A percentile compares a stretch with the other conserved stretches of the same genome.
phyloP scores from a whole-genome alignment of 1,140 invertebrate genomes.

The Cherax quadricarinatus region DNA sequence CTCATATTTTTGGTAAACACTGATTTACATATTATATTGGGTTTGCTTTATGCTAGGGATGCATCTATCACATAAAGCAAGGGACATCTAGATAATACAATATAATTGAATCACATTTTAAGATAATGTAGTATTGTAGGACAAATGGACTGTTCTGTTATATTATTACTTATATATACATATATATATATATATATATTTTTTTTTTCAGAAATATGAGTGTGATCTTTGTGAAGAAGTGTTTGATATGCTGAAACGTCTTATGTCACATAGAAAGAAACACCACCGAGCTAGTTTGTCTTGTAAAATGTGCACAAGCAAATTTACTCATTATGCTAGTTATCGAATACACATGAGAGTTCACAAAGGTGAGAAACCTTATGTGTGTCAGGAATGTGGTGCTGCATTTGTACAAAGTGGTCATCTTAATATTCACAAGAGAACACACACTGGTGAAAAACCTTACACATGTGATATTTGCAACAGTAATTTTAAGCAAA shows the following conservation, averaged over 20 bases:
- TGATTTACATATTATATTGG: too few relatives aligned
- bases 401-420: conserved; percentile 81
- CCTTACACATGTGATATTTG: conserved; percentile 92
- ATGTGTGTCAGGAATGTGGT: conserved; percentile 77
- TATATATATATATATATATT: not conserved
- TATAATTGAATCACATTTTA: too few relatives aligned
- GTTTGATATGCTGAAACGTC: conserved; percentile 55
- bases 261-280: conserved; percentile 58
- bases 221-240: conserved; percentile 66
- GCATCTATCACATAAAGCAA: too few relatives aligned
- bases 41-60: too few relatives aligned
- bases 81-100: too few relatives aligned
- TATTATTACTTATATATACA: too few relatives aligned
- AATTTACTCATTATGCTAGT: conserved; percentile 67
- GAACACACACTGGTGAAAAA: conserved; percentile 87
- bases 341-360: conserved; percentile 79
- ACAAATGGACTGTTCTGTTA: too few relatives aligned
- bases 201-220: conserved; percentile 58
- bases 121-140: too few relatives aligned
- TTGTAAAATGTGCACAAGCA: conserved; percentile 70
- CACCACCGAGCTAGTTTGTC: conserved; percentile 60
- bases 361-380: conserved; percentile 79
- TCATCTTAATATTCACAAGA: conserved; percentile 90
- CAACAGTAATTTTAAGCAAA: conserved; percentile 92
- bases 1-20: too few relatives aligned